phyloP scores from a whole-genome alignment of 2,888 invertebrate species.

The Automeris io region DNA sequence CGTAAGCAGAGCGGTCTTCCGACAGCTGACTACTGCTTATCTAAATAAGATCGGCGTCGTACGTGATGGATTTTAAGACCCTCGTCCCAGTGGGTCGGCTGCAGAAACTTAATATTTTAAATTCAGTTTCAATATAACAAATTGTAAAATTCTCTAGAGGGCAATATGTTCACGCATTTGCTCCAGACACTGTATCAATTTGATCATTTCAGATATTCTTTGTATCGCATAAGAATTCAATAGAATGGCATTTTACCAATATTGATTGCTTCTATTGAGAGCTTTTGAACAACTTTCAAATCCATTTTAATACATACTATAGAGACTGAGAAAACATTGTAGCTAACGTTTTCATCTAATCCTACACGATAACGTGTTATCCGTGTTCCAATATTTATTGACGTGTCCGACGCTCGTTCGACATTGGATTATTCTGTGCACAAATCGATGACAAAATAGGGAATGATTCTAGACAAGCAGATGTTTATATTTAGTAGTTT shows the following conservation, averaged over 20 bases:
- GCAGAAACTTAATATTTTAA: conserved; percentile 21
- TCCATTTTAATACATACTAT: no score
- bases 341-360: background rate
- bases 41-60: conserved; percentile 70
- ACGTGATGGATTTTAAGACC: conserved; percentile 69
- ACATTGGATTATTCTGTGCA: conserved; percentile 5
- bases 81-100: conserved; percentile 35
- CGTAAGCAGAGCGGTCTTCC: conserved; percentile 63
- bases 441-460: conserved; percentile 3
- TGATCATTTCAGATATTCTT: background rate
- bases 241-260: no score
- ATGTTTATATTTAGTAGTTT: conserved; percentile 4
- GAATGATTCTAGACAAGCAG: conserved; percentile 4
- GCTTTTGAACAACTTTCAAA: no score
- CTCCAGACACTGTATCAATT: background rate
- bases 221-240: no score
- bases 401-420: conserved; percentile 4
- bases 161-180: background rate
- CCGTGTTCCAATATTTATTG: conserved; percentile 5
- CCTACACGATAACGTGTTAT: background rate
- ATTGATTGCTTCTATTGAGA: no score
- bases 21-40: conserved; percentile 62
- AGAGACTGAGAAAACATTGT: no score
- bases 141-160: conserved; percentile 7
- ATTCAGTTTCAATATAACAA: conserved; percentile 10